These are phyloP conservation scores for Anolis apletophallus DNA, from an alignment of 2,797 vertebrate species.

Conservation along the genomic window DNA sequence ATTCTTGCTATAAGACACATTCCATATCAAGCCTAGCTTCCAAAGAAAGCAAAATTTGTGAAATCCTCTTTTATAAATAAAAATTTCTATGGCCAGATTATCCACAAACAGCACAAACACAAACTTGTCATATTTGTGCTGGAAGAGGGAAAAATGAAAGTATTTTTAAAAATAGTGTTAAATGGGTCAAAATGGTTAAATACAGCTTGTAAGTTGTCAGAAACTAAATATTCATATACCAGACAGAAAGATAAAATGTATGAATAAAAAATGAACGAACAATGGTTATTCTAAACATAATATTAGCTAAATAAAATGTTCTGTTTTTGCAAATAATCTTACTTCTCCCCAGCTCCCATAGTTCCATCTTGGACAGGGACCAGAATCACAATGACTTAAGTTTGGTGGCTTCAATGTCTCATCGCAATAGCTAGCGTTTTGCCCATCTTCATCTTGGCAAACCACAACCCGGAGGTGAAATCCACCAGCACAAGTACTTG, in stretches of 20 bases:
- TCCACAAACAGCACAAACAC: not conserved
- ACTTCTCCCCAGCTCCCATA: slow-evolving; percentile 95
- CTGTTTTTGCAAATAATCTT: slow-evolving; percentile 63
- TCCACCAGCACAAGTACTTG: slow-evolving; percentile 92
- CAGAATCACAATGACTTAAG: slow-evolving; percentile 89
- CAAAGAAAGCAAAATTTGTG: not conserved
- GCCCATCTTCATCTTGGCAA: slow-evolving; percentile 93
- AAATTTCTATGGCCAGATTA: not conserved
- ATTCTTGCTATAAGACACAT: not conserved
- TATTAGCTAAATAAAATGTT: not conserved
- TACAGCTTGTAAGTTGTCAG: not conserved
- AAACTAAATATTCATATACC: too few relatives aligned
- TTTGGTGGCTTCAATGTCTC: slow-evolving; percentile 88
- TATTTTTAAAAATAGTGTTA: not conserved
- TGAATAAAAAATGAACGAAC: not conserved
- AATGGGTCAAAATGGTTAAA: not conserved
- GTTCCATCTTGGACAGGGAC: slow-evolving; percentile 94
- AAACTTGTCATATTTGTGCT: not conserved
- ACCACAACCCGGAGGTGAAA: slow-evolving; percentile 92
- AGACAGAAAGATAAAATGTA: not conserved
- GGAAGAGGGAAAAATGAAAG: not conserved
- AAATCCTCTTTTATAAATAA: not conserved
- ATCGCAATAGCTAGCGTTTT: slow-evolving; percentile 85
- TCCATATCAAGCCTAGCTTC: not conserved
- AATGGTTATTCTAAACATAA: not conserved